Evolutionary conservation across 2,113 vertebrate genomes (phyloP).

Genomic region (Ceyx margarethae): DNA sequence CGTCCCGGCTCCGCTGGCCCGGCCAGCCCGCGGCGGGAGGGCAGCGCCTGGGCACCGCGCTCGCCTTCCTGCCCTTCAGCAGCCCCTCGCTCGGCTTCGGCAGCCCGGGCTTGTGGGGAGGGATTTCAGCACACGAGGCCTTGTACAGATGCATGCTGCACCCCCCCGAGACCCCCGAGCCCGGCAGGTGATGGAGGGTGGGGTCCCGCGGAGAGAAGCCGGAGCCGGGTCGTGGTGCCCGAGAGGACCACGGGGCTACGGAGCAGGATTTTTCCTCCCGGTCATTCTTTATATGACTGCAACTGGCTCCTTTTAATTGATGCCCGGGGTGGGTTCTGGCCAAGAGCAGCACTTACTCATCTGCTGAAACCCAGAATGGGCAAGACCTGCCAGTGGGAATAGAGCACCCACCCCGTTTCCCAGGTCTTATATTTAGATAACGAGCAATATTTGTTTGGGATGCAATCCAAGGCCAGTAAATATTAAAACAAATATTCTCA

Average conservation of each 20-base stretch:
- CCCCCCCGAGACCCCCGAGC: background rate
- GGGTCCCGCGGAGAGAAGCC: background rate
- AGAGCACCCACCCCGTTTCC: slow-evolving; percentile 47
- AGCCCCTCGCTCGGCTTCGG: slow-evolving; percentile 57
- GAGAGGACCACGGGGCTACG: slow-evolving; percentile 67
- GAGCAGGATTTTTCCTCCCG: slow-evolving; percentile 21
- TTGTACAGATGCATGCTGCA: slow-evolving; percentile 87
- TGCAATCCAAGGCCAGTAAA: slow-evolving; percentile 37
- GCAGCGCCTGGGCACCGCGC: background rate
- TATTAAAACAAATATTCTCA: background rate
- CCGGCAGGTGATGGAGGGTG: background rate
- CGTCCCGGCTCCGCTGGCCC: slow-evolving; percentile 10
- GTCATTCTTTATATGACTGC: background rate
- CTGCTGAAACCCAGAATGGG: slow-evolving; percentile 14
- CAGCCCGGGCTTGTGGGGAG: slow-evolving; percentile 76
- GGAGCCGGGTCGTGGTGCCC: slow-evolving; percentile 56
- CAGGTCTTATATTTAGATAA: slow-evolving; percentile 79
- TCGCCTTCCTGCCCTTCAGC: slow-evolving; percentile 51
- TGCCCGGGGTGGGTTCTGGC: background rate
- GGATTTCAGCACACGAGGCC: slow-evolving; percentile 79
- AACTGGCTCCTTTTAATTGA: background rate
- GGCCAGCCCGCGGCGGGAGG: slow-evolving; percentile 67
- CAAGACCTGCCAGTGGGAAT: slow-evolving; percentile 46
- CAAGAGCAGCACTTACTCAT: slow-evolving; percentile 1
- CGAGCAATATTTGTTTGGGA: slow-evolving; percentile 70